Evolutionary conservation across 2,888 invertebrate species (phyloP).

Genomic region (Masnerella sp.): DNA sequence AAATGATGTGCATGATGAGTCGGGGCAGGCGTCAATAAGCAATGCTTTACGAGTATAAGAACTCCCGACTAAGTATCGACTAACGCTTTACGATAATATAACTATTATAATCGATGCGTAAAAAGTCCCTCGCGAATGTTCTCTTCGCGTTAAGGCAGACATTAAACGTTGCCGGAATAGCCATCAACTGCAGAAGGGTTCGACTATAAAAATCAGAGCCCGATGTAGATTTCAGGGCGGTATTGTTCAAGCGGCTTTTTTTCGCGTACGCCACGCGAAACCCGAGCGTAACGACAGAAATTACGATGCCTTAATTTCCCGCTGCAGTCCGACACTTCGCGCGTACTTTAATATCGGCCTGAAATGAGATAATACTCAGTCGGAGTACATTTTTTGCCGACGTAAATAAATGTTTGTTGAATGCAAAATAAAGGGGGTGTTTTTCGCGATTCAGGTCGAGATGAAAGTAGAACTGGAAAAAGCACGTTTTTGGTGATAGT

Average conservation of each 20-base stretch:
- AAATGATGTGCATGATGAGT: slow-evolving; percentile 44
- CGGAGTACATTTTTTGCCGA: slow-evolving; percentile 30
- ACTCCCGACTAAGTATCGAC: slow-evolving; percentile 68
- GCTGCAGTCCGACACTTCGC: slow-evolving; percentile 67
- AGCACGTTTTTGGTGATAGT: too few relatives aligned
- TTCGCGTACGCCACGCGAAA: slow-evolving; percentile 61
- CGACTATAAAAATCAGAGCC: slow-evolving; percentile 73
- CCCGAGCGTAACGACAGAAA: slow-evolving; percentile 64
- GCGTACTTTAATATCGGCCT: slow-evolving; percentile 65
- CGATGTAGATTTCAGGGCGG: slow-evolving; percentile 74
- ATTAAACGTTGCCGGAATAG: slow-evolving; percentile 72
- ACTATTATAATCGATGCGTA: slow-evolving; percentile 73
- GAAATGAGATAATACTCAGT: slow-evolving; percentile 69
- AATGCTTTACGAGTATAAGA: slow-evolving; percentile 71
- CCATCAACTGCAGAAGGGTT: slow-evolving; percentile 65
- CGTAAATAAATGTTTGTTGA: slow-evolving; percentile 27
- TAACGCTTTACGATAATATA: slow-evolving; percentile 65
- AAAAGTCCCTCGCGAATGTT: slow-evolving; percentile 67
- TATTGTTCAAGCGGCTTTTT: slow-evolving; percentile 69
- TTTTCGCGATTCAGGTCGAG: too few relatives aligned
- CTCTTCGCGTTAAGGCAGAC: slow-evolving; percentile 68
- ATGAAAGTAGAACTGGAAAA: too few relatives aligned
- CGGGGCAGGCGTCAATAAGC: slow-evolving; percentile 47
- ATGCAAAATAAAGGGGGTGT: slow-evolving; percentile 3
- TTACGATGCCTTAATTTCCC: slow-evolving; percentile 64